These are phyloP conservation scores for Dynastes grantii DNA, from an alignment of 2,888 invertebrate genomes.

Conservation along the genomic window DNA sequence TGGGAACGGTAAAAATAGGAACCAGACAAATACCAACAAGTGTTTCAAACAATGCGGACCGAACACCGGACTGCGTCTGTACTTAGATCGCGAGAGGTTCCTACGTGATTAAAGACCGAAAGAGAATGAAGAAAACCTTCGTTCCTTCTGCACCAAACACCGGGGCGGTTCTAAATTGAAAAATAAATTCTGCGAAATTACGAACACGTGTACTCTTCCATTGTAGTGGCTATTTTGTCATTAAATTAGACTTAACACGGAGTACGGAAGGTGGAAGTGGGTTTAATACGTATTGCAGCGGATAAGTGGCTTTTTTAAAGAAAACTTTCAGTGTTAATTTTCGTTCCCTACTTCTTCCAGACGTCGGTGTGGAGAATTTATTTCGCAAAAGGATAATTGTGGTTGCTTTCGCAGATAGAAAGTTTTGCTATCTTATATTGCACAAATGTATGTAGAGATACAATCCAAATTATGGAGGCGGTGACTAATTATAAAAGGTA, in stretches of 20 bases:
- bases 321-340: constrained; percentile 30
- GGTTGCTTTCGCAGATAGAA: not conserved
- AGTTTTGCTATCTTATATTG: not conserved
- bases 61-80: not conserved
- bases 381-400: constrained; percentile 3
- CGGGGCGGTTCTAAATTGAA: constrained; percentile 29
- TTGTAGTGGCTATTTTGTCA: constrained; percentile 31
- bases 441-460: not conserved
- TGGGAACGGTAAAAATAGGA: constrained; percentile 7
- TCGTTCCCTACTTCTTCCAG: not conserved
- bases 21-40: constrained; percentile 29
- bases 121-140: constrained; percentile 18
- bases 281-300: constrained; percentile 9
- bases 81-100: constrained; percentile 13
- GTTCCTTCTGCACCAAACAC: constrained; percentile 15
- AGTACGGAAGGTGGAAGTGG: not conserved
- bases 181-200: constrained; percentile 44
- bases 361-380: not conserved
- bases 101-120: constrained; percentile 19
- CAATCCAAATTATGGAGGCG: not conserved
- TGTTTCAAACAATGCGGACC: constrained; percentile 22
- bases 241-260: constrained; percentile 37
- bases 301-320: constrained; percentile 26
- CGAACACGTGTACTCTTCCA: constrained; percentile 28
- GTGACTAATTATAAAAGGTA: too few species aligned